Percentiles rank a stretch among this genome's conserved stretches.
Evolutionary conservation across 2,888 invertebrate species (phyloP).

Genomic region (Fabriciana adippe): DNA sequence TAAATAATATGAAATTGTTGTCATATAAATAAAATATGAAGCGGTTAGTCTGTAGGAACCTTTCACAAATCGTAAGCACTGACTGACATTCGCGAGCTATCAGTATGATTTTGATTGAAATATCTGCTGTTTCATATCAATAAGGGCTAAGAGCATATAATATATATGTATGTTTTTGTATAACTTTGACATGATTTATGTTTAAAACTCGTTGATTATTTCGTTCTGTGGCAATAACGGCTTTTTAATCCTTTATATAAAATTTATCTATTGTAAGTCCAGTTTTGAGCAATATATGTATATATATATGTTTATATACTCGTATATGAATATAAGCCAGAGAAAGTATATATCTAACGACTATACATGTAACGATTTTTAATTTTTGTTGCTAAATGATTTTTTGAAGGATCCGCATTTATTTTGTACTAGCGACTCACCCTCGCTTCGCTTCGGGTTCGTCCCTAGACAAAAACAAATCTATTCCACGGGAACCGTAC

Average conservation of each 20-base stretch:
- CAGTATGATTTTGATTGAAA: slow-evolving; percentile 34
- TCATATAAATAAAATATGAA: slow-evolving; percentile 14
- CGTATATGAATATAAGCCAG: no score
- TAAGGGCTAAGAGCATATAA: slow-evolving; percentile 7
- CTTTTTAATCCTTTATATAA: neutral
- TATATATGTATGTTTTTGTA: neutral
- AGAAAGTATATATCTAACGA: no score
- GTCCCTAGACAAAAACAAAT: no score
- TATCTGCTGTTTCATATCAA: slow-evolving; percentile 29
- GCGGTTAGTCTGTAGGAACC: neutral
- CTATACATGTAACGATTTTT: no score
- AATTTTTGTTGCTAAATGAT: no score
- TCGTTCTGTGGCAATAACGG: neutral
- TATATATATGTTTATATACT: no score
- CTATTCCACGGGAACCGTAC: no score
- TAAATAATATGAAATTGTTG: neutral
- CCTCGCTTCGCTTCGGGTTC: no score
- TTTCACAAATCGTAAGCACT: slow-evolving; percentile 6
- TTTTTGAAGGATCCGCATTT: no score
- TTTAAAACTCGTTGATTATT: neutral
- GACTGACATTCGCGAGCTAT: slow-evolving; percentile 29
- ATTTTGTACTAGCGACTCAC: no score
- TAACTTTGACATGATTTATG: slow-evolving; percentile 1
- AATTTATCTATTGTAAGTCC: no score
- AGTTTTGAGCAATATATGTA: no score